Evolutionary conservation across 2,797 vertebrate genomes (phyloP).

Genomic region (Champsocephalus esox): DNA sequence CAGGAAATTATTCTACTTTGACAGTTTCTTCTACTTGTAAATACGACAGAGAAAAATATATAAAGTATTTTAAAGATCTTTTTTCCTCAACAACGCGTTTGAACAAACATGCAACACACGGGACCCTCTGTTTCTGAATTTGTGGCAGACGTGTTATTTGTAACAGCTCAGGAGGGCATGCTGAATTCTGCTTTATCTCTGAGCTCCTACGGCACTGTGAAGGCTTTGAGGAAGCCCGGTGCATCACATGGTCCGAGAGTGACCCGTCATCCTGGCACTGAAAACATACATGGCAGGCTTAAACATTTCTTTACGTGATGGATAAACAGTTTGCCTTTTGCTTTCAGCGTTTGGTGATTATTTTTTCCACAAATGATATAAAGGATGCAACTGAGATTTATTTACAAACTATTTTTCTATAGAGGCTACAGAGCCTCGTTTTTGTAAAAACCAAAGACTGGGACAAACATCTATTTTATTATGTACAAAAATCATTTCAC

Average conservation of each 20-base stretch:
- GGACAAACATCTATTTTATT: conserved; percentile 80
- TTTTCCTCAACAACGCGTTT: conserved; percentile 17
- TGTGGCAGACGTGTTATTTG: conserved; percentile 8
- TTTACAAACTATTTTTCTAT: conserved; percentile 82
- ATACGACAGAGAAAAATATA: conserved; percentile 51
- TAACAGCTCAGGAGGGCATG: conserved; percentile 11
- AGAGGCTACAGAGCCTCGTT: conserved; percentile 52
- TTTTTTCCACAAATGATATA: conserved; percentile 30
- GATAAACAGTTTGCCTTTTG: conserved; percentile 10
- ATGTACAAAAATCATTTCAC: conserved; percentile 66
- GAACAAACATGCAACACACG: conserved; percentile 20
- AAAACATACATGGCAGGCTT: neutral
- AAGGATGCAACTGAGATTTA: conserved; percentile 55
- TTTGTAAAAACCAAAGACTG: conserved; percentile 83
- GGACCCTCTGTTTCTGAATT: conserved; percentile 35
- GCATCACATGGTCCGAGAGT: neutral
- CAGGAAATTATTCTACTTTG: conserved; percentile 18
- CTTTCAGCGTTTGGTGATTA: conserved; percentile 18
- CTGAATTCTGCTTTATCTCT: conserved; percentile 21
- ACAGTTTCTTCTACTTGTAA: conserved; percentile 54
- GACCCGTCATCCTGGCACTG: conserved; percentile 12
- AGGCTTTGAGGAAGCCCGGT: conserved; percentile 2
- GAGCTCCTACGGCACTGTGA: conserved; percentile 12
- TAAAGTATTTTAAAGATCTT: conserved; percentile 53
- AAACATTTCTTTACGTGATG: neutral